Evolutionary conservation across 2,113 vertebrate genomes (phyloP).

Genomic region (Protomyctophum bolini): DNA sequence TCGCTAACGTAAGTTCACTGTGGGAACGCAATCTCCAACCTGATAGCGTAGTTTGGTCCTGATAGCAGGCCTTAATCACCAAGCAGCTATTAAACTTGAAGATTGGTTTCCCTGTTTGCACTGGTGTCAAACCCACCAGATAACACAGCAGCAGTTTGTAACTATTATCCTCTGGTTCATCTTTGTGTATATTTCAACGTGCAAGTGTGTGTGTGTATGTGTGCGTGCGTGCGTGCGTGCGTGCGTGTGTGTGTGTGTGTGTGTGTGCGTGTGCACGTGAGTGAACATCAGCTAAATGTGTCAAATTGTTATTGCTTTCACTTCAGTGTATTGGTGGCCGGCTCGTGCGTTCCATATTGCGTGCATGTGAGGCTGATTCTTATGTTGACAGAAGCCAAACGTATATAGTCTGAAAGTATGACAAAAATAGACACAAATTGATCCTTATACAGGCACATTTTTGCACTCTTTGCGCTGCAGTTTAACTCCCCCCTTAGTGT

Average conservation of each 20-base stretch:
- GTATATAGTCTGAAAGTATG: no score
- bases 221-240: not conserved
- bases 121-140: not conserved
- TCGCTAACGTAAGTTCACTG: slow-evolving; percentile 6
- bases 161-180: not conserved
- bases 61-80: not conserved
- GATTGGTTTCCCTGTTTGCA: not conserved
- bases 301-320: not conserved
- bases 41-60: not conserved
- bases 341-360: no score
- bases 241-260: not conserved
- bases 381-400: no score
- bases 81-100: not conserved
- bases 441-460: no score
- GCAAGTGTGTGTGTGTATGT: not conserved
- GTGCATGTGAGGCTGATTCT: no score
- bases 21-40: not conserved
- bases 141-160: not conserved
- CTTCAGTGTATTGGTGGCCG: not conserved
- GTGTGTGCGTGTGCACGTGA: not conserved
- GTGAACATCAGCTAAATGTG: no score
- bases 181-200: slow-evolving; percentile 16
- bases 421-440: no score
- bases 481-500: not conserved
- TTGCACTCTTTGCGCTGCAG: not conserved